A percentile compares a stretch with the other conserved stretches of the same genome.
These are phyloP conservation scores for Laspeyria flexula DNA, from an alignment of 2,888 invertebrate genomes.

Conservation along the genomic window DNA sequence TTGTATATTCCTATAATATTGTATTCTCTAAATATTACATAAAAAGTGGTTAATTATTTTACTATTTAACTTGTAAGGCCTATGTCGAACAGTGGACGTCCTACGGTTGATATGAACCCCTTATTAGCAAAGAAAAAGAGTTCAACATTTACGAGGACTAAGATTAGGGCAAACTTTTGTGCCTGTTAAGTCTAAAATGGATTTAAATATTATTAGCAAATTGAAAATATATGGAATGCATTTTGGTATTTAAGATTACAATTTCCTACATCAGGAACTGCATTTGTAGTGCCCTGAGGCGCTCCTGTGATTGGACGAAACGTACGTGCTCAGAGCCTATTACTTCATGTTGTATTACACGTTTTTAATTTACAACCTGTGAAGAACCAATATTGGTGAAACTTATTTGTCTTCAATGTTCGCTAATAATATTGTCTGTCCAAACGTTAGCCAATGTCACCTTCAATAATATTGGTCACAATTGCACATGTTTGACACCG, in stretches of 20 bases:
- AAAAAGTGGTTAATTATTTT: too few species aligned
- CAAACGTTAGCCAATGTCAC: slow-evolving; percentile 28
- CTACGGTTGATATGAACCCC: too few species aligned
- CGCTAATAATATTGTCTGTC: slow-evolving; percentile 27
- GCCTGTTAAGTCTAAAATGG: too few species aligned
- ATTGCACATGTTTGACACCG: slow-evolving; percentile 10
- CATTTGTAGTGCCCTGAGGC: background rate
- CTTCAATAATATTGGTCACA: slow-evolving; percentile 6
- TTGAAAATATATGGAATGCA: too few species aligned
- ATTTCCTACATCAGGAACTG: background rate
- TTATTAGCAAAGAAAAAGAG: too few species aligned
- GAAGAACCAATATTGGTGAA: slow-evolving; percentile 21
- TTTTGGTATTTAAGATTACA: background rate
- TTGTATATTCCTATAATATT: too few species aligned
- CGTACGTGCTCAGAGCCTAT: background rate
- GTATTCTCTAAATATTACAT: too few species aligned
- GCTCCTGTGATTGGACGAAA: background rate
- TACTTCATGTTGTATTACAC: background rate
- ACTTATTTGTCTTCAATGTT: slow-evolving; percentile 18
- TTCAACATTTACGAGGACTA: too few species aligned
- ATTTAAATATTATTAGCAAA: too few species aligned
- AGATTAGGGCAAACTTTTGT: too few species aligned
- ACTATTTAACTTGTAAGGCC: too few species aligned
- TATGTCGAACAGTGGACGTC: too few species aligned
- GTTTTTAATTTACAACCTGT: background rate